These are phyloP conservation scores for Campylomormyrus numenius DNA, from an alignment of 2,113 vertebrate genomes.

Conservation along the genomic window DNA sequence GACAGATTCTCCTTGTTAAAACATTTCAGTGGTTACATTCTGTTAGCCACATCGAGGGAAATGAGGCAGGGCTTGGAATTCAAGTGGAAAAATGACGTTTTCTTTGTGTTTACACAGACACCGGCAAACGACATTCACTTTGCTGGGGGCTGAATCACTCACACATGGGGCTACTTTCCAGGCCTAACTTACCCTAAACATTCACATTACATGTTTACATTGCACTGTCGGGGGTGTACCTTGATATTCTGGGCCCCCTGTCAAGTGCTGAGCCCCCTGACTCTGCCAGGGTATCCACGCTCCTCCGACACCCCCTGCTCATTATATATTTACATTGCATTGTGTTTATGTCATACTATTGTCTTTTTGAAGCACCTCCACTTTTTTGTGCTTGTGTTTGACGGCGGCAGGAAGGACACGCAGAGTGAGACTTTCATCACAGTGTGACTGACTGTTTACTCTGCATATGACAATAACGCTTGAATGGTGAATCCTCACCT, in stretches of 20 bases:
- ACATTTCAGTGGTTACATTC: constrained; percentile 27
- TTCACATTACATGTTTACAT: not conserved
- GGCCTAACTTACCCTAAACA: not conserved
- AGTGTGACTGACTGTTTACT: not conserved
- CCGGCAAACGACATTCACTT: constrained; percentile 28
- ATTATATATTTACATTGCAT: not conserved
- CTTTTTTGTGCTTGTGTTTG: not conserved
- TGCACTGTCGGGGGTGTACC: not conserved
- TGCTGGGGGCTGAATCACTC: not conserved
- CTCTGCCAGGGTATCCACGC: not conserved
- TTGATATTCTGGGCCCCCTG: not conserved
- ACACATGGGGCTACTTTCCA: not conserved
- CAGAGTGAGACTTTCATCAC: not conserved
- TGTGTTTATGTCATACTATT: not conserved
- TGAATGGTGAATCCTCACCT: not conserved
- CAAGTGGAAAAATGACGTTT: constrained; percentile 44
- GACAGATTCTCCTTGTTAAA: constrained; percentile 30
- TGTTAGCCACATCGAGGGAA: constrained; percentile 26
- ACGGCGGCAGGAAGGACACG: not conserved
- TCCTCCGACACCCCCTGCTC: not conserved
- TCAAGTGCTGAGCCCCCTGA: not conserved
- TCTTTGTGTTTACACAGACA: constrained; percentile 49
- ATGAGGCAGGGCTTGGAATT: constrained; percentile 39
- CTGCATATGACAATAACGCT: not conserved
- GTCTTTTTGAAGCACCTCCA: not conserved